Conservation (phyloP, 2,797 vertebrate genomes). For the Muscicapa striata region DNA sequence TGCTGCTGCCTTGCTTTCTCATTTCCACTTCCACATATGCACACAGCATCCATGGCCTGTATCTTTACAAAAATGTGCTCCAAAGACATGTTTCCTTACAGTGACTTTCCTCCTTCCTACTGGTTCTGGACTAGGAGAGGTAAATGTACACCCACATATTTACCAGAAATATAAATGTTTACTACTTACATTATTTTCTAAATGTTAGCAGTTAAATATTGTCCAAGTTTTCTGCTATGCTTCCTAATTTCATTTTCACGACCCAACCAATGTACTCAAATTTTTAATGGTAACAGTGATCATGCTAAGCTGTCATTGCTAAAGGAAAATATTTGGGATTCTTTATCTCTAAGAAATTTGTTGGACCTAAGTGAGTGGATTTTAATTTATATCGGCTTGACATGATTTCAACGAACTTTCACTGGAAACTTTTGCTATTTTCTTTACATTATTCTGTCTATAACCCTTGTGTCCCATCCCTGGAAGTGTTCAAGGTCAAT, state of each 20-base stretch:
- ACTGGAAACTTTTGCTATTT: background rate
- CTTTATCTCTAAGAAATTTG: background rate
- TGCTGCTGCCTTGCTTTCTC: background rate
- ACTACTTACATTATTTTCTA: background rate
- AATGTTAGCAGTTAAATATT: background rate
- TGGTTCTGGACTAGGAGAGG: background rate
- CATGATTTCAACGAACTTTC: background rate
- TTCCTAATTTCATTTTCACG: background rate
- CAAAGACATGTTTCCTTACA: background rate
- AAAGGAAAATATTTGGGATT: background rate
- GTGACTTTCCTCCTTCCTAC: background rate
- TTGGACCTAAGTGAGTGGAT: background rate
- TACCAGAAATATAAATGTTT: background rate
- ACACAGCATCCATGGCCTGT: background rate
- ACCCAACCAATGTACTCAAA: background rate
- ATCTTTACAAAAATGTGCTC: background rate
- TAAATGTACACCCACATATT: background rate
- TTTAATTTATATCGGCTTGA: background rate
- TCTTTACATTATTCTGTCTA: background rate
- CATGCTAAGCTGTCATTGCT: background rate
- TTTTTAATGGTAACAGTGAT: background rate
- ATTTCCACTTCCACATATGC: background rate
- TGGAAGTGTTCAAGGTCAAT: background rate
- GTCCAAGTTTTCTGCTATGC: background rate
- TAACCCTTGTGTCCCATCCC: background rate